Base-by-base conservation (phyloP, 1,140 invertebrate species). In the Metopolophium dirhodum region DNA sequence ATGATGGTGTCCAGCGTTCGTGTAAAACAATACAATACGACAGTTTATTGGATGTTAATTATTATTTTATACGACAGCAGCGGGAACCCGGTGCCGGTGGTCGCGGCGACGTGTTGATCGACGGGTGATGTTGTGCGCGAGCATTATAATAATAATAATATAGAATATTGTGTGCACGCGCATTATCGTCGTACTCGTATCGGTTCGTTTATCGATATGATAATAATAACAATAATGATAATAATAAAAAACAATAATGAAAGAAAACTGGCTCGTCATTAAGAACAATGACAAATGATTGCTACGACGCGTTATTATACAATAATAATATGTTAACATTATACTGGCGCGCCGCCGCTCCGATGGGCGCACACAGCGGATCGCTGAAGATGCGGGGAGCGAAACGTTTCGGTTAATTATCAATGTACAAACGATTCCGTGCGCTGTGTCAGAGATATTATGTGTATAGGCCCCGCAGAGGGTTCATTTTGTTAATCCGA, bases 371-470 rank as follows among this genome's bases (percentile, higher is more conserved):
- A 20, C 14, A 20, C 54, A 1, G 8, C 20, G 22, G 61, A 77
- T 77, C 30, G 23, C 30, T 3, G 14, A n/a, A 26, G 82, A 83
- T 35, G 82, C 22, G 82, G 49, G 49, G 35, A 30, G 30, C 51
- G 6, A 83, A 85, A 35, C 47, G 91, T 85, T 85, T 85, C 77
- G 82, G 91, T 86, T 93, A 93, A 93, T 93, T 93, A 86, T 86
- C 91, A n/a, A 82, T 45, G 45, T 26, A 90, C 14, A 35, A 45
- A 45, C 89, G 49, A 89, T 41, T 54, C 35, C 11, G 54, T 68
- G 26, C 23, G 11, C 8, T 8, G 22, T 22, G 54, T 22, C 30
- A 14, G 30, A 54, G 7, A 41, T 26, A 41, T 4, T 26, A 41
- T 4, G 30, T 22, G 20, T 20, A n/a, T 26, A 61, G 23, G 30